phyloP scores from a whole-genome alignment of 2,113 vertebrate genomes.

The Paradisaea rubra region DNA sequence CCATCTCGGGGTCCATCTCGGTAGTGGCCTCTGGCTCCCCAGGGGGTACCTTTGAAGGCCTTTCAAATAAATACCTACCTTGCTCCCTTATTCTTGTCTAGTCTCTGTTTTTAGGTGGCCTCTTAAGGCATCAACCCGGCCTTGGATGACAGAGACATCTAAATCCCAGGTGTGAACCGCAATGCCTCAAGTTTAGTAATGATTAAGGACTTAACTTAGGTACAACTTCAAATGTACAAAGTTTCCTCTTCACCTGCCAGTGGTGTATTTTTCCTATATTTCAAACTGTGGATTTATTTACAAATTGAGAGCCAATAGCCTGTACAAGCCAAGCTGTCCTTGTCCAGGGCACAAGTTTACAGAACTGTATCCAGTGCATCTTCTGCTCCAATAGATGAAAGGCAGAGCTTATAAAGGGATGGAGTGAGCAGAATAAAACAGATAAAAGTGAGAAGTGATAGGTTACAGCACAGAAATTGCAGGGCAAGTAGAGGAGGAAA shows the following conservation, averaged over 20 bases:
- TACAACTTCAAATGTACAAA: neutral
- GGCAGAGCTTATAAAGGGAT: neutral
- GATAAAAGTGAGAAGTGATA: neutral
- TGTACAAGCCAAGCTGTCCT: neutral
- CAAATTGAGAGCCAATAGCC: neutral
- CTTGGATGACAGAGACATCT: neutral
- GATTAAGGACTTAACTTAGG: neutral
- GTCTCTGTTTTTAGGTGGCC: too few relatives aligned
- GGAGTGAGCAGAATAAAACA: neutral
- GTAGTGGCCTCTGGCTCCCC: too few relatives aligned
- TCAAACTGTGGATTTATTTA: neutral
- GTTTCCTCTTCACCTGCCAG: neutral
- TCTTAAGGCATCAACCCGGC: too few relatives aligned
- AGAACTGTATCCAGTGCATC: neutral
- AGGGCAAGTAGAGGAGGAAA: neutral
- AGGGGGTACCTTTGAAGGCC: too few relatives aligned
- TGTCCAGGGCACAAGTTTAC: neutral
- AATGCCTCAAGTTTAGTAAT: neutral
- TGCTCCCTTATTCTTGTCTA: too few relatives aligned
- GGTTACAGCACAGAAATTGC: neutral
- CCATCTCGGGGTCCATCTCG: too few relatives aligned
- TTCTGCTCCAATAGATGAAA: neutral
- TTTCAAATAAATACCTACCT: too few relatives aligned
- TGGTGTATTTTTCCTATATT: neutral
- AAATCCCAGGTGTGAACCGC: neutral